phyloP scores from a whole-genome alignment of 2,888 invertebrate species.

The Zele albiditarsus region DNA sequence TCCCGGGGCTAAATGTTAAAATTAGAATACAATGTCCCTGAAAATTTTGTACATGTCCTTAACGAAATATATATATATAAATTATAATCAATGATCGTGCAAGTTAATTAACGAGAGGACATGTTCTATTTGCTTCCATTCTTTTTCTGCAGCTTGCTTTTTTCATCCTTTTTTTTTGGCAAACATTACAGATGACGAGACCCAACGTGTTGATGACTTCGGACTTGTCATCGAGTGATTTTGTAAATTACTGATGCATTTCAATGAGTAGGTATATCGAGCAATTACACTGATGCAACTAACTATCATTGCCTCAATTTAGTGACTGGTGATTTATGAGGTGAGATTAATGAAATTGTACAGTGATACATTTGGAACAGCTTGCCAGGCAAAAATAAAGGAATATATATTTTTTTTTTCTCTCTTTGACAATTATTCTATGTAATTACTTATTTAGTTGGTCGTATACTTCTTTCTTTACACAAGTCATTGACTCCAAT shows the following conservation, averaged over 20 bases:
- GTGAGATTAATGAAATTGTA: neutral
- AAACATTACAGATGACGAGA: neutral
- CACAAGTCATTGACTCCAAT: no score
- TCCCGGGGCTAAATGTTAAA: conserved; percentile 68
- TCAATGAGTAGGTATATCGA: neutral
- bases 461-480: no score
- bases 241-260: neutral
- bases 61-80: conserved; percentile 40
- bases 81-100: conserved; percentile 60
- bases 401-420: no score
- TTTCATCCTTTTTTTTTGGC: conserved; percentile 25
- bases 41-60: conserved; percentile 61
- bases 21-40: conserved; percentile 70
- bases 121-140: neutral
- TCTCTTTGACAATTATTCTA: no score
- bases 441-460: no score
- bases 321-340: neutral
- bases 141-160: conserved; percentile 42
- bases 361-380: no score
- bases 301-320: neutral
- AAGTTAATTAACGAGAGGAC: conserved; percentile 59
- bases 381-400: no score
- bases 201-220: neutral
- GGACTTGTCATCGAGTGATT: neutral
- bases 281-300: neutral